Conservation (phyloP, 2,797 vertebrate genomes). For the Masticophis lateralis region DNA sequence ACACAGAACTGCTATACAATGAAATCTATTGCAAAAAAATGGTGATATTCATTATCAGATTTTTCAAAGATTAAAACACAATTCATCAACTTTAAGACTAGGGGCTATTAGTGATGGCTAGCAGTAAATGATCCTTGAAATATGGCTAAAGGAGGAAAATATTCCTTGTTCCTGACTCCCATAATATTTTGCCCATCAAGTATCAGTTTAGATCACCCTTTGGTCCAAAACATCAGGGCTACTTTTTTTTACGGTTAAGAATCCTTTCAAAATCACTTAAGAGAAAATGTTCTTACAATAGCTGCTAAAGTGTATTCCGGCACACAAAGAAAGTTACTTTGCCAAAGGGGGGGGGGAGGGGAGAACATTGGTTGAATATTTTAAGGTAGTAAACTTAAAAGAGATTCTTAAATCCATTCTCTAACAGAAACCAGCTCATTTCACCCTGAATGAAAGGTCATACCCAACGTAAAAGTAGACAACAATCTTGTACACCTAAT, state of each 20-base stretch:
- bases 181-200: not conserved
- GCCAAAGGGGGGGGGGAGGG: not conserved
- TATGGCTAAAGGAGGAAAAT: not conserved
- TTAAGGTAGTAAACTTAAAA: constrained; percentile 4
- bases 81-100: not conserved
- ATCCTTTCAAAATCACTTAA: constrained; percentile 34
- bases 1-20: not conserved
- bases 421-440: constrained; percentile 17
- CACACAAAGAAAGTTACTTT: not conserved
- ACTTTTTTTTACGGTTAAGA: constrained; percentile 34
- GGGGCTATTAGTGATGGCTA: not conserved
- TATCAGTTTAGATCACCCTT: not conserved
- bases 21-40: not conserved
- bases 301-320: not conserved
- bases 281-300: constrained; percentile 37
- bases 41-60: not conserved
- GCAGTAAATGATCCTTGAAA: not conserved
- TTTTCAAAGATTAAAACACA: not conserved
- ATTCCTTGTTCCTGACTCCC: not conserved
- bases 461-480: not conserved
- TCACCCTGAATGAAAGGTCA: not conserved
- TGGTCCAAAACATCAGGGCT: not conserved
- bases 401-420: constrained; percentile 12
- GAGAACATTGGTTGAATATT: constrained; percentile 8
- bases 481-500: not conserved